Evolutionary conservation across 2,113 vertebrate species (phyloP).

Genomic region (Arvicanthis niloticus): DNA sequence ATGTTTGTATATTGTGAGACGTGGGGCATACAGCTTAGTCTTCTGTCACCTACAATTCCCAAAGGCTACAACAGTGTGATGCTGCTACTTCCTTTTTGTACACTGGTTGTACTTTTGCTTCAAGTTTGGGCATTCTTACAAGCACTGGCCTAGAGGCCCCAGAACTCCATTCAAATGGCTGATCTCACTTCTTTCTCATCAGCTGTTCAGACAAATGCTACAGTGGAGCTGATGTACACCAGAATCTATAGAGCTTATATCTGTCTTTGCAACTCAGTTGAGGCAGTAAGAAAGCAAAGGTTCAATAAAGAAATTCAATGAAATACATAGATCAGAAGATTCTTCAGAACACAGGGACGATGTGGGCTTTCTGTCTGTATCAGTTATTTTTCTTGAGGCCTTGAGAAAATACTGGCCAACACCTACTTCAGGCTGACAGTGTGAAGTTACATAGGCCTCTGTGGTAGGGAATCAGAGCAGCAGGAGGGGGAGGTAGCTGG

Average conservation of each 20-base stretch:
- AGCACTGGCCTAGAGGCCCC: neutral
- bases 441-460: neutral
- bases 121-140: neutral
- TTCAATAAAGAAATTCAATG: neutral
- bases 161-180: slow-evolving; percentile 21
- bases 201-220: neutral
- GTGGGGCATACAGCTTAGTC: neutral
- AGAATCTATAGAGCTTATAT: neutral
- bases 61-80: neutral
- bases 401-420: neutral
- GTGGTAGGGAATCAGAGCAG: neutral
- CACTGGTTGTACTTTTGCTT: neutral
- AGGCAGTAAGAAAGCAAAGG: neutral
- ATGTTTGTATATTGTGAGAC: neutral
- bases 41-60: neutral
- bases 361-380: neutral
- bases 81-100: neutral
- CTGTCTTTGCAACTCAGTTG: slow-evolving; percentile 13
- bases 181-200: neutral
- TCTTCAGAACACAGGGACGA: no score
- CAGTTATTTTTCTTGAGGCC: neutral
- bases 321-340: neutral
- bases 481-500: no score
- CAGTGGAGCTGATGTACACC: neutral
- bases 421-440: neutral